These are phyloP conservation scores for Rotaria socialis DNA, from an alignment of 2,888 invertebrate species.

Conservation along the genomic window DNA sequence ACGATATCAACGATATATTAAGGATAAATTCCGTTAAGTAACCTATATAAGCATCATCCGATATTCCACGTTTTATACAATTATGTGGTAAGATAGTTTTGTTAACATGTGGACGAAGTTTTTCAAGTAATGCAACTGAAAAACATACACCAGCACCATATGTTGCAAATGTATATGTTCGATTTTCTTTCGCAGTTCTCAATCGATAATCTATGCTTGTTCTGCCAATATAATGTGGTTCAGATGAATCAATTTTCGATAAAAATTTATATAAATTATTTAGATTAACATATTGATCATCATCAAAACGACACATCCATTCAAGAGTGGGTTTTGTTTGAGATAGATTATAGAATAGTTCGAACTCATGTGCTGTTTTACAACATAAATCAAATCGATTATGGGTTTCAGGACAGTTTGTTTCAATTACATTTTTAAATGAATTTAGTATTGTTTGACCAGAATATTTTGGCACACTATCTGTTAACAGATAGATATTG, in stretches of 20 bases:
- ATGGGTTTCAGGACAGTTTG: constrained; percentile 14
- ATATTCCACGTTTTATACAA: neutral
- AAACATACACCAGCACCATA: constrained; percentile 36
- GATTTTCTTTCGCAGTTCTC: no score
- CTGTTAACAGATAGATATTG: constrained; percentile 6
- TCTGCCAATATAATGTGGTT: constrained; percentile 26
- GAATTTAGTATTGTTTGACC: neutral
- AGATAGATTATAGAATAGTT: neutral
- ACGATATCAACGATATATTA: neutral
- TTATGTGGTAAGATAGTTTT: neutral
- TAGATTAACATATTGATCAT: constrained; percentile 35
- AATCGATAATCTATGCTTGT: neutral
- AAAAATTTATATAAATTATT: neutral
- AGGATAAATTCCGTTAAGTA: neutral
- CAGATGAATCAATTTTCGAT: neutral
- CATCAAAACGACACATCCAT: constrained; percentile 37
- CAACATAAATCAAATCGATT: constrained; percentile 3
- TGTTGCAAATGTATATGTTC: constrained; percentile 15
- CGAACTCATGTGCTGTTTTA: constrained; percentile 21
- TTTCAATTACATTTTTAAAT: neutral
- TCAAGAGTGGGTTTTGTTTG: neutral
- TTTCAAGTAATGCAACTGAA: neutral
- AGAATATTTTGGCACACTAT: neutral
- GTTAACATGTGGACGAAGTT: neutral
- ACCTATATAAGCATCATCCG: constrained; percentile 17